Base-by-base conservation (phyloP, 2,113 vertebrate genomes). In the Tragulus kanchil region DNA sequence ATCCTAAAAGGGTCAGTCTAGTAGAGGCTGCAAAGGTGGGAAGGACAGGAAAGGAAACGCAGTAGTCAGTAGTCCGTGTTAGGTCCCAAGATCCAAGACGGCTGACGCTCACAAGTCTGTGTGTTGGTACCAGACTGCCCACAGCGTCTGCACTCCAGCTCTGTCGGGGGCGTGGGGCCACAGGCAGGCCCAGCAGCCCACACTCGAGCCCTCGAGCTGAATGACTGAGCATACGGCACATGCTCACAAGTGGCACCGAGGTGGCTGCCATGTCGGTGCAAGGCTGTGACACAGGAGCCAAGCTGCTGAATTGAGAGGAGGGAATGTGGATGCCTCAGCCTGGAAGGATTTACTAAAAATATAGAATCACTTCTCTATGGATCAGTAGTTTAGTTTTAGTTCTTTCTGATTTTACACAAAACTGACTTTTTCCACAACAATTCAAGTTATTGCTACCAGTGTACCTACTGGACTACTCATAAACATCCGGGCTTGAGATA, bases 241-340 rank as follows among this genome's bases (percentile, higher is more conserved):
- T 21, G 1, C 3, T 59, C 42, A 26, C 52, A 36, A 45, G 17
- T 1, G 54, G n/a, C 5, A 3, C 31, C n/a, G 8, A 59, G 13
- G n/a, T 31, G 50, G 4, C 3, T 17, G 7, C 7, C 0, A 1
- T 19, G 8, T 4, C 31, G 19, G n/a, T 3, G 23, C n/a, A 1
- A 1, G 4, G 15, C 23, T 12, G 14, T 11, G 83, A 48, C 73
- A 10, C 16, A 36, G 6, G 17, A 25, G 16, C 2, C n/a, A 5
- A 16, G 10, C 59, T 25, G 26, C 67, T n/a, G 52, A 62, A 4
- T 3, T 59, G n/a, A 28, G 28, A 10, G 36, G 21, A 2, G 14
- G 52, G 28, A 36, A 5, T 19, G 26, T 5, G 28, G 19, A 31
- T 25, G 45, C 10, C 5, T 5, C 58, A 48, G 36, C 26, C 75